Base-by-base conservation (phyloP, 2,113 vertebrate species). In the Antennarius striatus region DNA sequence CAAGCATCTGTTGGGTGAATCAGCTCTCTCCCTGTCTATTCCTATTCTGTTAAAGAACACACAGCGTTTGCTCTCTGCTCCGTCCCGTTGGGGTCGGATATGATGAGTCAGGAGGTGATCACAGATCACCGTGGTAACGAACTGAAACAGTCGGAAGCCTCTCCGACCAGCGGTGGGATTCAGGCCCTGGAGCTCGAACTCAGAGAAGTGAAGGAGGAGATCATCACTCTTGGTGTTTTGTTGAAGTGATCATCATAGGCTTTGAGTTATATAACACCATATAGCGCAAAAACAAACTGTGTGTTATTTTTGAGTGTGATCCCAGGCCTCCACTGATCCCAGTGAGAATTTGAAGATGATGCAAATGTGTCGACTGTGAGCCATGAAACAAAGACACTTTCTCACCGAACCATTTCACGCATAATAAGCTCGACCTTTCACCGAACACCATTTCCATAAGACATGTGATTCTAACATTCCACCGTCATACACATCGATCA, bases 1-100 rank as follows among this genome's bases (percentile, higher is more conserved):
- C 39, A 71, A 72, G 81, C 88, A 86, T 91, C 86, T 91, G 92
- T 62, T 89, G 57, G 30, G 77, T 73, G 75, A 61, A 87, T 91
- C 77, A 89, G 69, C 76, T 75, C 49, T 50, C 51, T 65, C 63
- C 59, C 54, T 16, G 16, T 77, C 61, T 62, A 51, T 46, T 72
- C 63, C n/a, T 71, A 71, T 75, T 68, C 58, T 22, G 49, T 13
- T 70, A 80, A 56, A 67, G 82, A 84, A 84, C 84, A 71, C 60
- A 58, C 60, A 71, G 56, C 43, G 56, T 82, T 77, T 63, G 64
- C 77, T 55, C 56, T 52, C 32, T 50, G 71, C 70, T 84, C 51
- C 66, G 84, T 84, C 74, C 86, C 77, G 79, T 86, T 66, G 79
- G 22, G 62, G 69, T 84, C 68, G 48, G 65, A 83, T 66, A 50